Percentiles rank a stretch among this genome's conserved stretches.
These are phyloP conservation scores for Hymenochirus boettgeri DNA, from an alignment of 2,113 vertebrate species.

Conservation along the genomic window DNA sequence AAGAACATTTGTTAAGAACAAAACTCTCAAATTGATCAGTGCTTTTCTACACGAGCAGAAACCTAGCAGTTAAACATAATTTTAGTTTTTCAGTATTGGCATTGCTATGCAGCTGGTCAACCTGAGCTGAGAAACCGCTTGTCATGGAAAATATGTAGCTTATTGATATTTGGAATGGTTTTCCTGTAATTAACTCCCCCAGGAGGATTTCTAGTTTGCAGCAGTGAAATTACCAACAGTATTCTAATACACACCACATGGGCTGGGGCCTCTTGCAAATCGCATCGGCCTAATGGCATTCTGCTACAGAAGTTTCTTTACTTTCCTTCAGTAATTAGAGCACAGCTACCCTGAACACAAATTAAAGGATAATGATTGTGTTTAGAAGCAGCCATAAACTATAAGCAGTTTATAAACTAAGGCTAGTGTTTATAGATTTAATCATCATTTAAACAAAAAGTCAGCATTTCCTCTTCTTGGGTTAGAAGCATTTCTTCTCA, in stretches of 20 bases:
- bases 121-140: slow-evolving; percentile 77
- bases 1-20: no score
- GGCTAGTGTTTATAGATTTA: slow-evolving; percentile 36
- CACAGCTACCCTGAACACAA: slow-evolving; percentile 55
- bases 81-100: slow-evolving; percentile 31
- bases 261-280: slow-evolving; percentile 59
- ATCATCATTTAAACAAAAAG: slow-evolving; percentile 42
- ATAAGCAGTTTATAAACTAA: slow-evolving; percentile 36
- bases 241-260: slow-evolving; percentile 97
- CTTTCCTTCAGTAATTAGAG: slow-evolving; percentile 53
- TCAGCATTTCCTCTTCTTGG: slow-evolving; percentile 12
- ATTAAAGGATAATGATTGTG: slow-evolving; percentile 53
- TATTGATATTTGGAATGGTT: slow-evolving; percentile 96
- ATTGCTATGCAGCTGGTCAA: slow-evolving; percentile 70
- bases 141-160: slow-evolving; percentile 91
- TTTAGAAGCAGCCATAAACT: slow-evolving; percentile 46
- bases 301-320: slow-evolving; percentile 52
- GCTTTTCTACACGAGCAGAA: background rate
- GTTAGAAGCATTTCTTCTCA: slow-evolving; percentile 20
- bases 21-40: no score
- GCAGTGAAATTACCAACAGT: slow-evolving; percentile 97
- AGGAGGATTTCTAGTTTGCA: slow-evolving; percentile 97
- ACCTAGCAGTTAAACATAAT: slow-evolving; percentile 32
- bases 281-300: slow-evolving; percentile 57
- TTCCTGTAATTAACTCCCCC: slow-evolving; percentile 99